Evolutionary conservation across 1,140 invertebrate species (phyloP).

Genomic region (Papilio aristodemus): DNA sequence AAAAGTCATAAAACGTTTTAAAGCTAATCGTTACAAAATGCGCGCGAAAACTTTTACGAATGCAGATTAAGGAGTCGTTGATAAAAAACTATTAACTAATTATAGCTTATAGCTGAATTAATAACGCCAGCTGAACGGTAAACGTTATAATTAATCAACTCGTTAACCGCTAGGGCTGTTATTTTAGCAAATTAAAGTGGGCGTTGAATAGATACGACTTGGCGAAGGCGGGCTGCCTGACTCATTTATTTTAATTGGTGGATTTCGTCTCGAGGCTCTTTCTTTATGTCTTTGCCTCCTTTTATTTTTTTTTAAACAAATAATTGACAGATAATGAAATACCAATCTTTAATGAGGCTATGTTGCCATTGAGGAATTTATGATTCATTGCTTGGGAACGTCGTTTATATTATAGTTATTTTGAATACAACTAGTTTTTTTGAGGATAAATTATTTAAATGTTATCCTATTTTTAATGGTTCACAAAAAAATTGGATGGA

Average conservation of each 20-base stretch:
- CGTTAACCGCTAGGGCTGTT: slow-evolving; percentile 27
- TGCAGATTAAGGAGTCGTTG: slow-evolving; percentile 25
- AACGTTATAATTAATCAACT: slow-evolving; percentile 35
- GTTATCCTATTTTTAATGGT: too few relatives aligned
- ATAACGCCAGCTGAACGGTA: slow-evolving; percentile 28
- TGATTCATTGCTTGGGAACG: too few relatives aligned
- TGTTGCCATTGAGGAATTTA: background rate
- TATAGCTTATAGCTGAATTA: slow-evolving; percentile 27
- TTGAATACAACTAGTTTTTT: too few relatives aligned
- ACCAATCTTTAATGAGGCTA: slow-evolving; percentile 2
- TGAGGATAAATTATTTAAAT: too few relatives aligned
- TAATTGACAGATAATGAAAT: slow-evolving; percentile 12
- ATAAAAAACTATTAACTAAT: slow-evolving; percentile 33
- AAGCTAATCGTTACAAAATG: background rate
- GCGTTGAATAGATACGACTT: slow-evolving; percentile 20
- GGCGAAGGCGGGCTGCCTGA: slow-evolving; percentile 17
- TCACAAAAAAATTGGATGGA: too few relatives aligned
- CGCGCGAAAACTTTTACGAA: slow-evolving; percentile 7
- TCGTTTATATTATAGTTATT: too few relatives aligned
- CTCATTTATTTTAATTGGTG: slow-evolving; percentile 33
- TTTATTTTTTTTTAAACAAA: slow-evolving; percentile 7
- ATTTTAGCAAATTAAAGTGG: slow-evolving; percentile 32
- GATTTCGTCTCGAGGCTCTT: slow-evolving; percentile 15
- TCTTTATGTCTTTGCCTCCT: slow-evolving; percentile 4
- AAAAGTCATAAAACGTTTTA: background rate